Evolutionary conservation across 2,797 vertebrate genomes (phyloP).

Genomic region (Lepidocolaptes lacrymiger): DNA sequence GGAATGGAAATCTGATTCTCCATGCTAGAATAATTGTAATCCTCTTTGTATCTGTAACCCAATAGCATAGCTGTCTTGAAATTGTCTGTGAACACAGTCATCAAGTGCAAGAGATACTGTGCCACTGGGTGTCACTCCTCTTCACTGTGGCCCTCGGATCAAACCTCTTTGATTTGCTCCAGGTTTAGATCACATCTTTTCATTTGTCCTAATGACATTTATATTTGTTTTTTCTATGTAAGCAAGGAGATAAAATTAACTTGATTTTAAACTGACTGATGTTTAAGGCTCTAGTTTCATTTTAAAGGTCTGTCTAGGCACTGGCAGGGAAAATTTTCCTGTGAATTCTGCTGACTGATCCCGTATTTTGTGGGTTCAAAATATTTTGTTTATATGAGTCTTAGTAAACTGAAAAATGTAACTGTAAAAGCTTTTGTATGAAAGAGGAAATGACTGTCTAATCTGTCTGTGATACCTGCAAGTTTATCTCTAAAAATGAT

Average conservation of each 20-base stretch:
- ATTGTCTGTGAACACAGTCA: slow-evolving; percentile 57
- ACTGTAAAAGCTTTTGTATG: not conserved
- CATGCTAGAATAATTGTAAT: slow-evolving; percentile 79
- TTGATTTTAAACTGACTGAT: not conserved
- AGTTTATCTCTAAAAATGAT: not conserved
- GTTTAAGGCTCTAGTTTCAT: not conserved
- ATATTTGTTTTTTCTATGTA: not conserved
- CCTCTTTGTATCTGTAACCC: slow-evolving; percentile 81
- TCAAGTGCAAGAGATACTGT: slow-evolving; percentile 61
- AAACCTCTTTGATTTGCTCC: not conserved
- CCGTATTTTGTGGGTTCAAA: not conserved
- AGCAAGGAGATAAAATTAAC: not conserved
- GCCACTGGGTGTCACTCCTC: slow-evolving; percentile 69
- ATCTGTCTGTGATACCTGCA: not conserved
- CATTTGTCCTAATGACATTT: not conserved
- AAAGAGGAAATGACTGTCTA: not conserved
- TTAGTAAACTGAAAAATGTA: not conserved
- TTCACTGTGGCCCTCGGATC: slow-evolving; percentile 2
- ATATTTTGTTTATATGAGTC: not conserved
- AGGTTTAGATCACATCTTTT: not conserved
- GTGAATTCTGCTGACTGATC: not conserved
- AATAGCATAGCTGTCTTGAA: slow-evolving; percentile 77
- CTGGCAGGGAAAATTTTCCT: not conserved
- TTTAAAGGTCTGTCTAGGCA: not conserved
- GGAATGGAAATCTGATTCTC: slow-evolving; percentile 82